Base-by-base conservation (phyloP, 2,888 invertebrate genomes). In the Dasypogon diadema region DNA sequence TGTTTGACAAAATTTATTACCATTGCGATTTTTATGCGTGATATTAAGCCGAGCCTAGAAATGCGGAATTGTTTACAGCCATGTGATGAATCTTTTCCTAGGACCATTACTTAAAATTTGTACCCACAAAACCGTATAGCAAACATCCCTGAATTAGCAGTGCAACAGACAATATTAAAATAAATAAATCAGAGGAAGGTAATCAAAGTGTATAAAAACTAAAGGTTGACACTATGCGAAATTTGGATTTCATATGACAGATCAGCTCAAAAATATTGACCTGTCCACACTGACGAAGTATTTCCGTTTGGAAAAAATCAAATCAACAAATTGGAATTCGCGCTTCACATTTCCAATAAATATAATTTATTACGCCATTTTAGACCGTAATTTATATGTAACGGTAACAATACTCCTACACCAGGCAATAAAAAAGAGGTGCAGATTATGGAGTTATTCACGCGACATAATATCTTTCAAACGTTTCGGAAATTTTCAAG, bases 351-450 rank as follows among this genome's bases (percentile, higher is more conserved):
- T 12, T 14, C 16, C 51, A 51, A 51, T 21, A 21, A 16, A 51
- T 21, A 16, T 8, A 16, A 51, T 21, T 21, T 51, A 51, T 51
- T 14, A 8, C 3, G n/a, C 12, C 21, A 51, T 51, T 51, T 51
- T 51, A 51, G 18, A 21, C 12, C 18, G 51, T 51, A 51, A 21
- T 51, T 51, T 51, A 51, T 51, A 51, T 51, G 51, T 51, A 51
- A 51, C 51, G 51, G 18, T 51, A 51, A 8, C 51, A 51, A 5
- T 51, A 51, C 16, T 21, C 51, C 51, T 18, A 16, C 51, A 2
- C 2, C 4, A 51, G 18, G 51, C 18, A 18, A 51, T 51, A 51
- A 51, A 42, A 51, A 51, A 21, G 18, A 51, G 21, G 51, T 12
- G 18, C 51, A 2, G 51, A 16, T 6, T 4, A 21, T 16, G 3